phyloP scores from a whole-genome alignment of 2,888 invertebrate species.

The Papilio gigon region DNA sequence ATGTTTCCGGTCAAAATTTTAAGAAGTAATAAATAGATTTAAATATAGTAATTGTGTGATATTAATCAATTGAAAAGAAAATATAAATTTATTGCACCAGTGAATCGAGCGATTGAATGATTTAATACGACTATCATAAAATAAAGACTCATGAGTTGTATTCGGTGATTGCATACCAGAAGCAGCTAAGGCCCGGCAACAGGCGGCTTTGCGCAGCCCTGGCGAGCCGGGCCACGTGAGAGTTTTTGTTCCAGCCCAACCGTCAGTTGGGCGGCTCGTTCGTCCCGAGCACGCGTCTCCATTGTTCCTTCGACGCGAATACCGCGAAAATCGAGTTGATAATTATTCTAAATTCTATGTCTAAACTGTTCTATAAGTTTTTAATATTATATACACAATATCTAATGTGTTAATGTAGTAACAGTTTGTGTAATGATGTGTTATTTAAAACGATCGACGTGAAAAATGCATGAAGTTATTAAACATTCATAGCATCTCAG shows the following conservation, averaged over 20 bases:
- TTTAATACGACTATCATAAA: constrained; percentile 6
- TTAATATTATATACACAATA: constrained; percentile 50
- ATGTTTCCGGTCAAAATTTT: no score
- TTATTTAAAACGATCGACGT: constrained; percentile 51
- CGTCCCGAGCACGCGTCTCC: constrained; percentile 45
- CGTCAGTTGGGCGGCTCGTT: constrained; percentile 49
- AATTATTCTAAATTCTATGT: constrained; percentile 23
- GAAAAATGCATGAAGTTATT: constrained; percentile 60
- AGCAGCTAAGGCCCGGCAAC: constrained; percentile 59
- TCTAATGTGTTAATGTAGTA: constrained; percentile 49
- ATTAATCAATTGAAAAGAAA: background rate
- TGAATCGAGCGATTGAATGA: background rate
- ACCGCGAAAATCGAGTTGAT: constrained; percentile 36
- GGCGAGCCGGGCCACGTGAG: constrained; percentile 45
- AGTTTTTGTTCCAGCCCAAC: constrained; percentile 50
- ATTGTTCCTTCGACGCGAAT: constrained; percentile 36
- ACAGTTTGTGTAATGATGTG: constrained; percentile 54
- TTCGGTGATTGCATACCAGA: constrained; percentile 24
- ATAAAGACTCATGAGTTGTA: constrained; percentile 31
- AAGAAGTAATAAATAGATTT: no score
- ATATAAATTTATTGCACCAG: background rate
- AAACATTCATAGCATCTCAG: constrained; percentile 58
- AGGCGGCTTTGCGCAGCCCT: constrained; percentile 54
- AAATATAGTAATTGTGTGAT: no score
- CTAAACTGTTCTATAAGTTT: constrained; percentile 46